These are phyloP conservation scores for Gallinago paraguaiae DNA, from an alignment of 2,113 vertebrate genomes.

Conservation along the genomic window DNA sequence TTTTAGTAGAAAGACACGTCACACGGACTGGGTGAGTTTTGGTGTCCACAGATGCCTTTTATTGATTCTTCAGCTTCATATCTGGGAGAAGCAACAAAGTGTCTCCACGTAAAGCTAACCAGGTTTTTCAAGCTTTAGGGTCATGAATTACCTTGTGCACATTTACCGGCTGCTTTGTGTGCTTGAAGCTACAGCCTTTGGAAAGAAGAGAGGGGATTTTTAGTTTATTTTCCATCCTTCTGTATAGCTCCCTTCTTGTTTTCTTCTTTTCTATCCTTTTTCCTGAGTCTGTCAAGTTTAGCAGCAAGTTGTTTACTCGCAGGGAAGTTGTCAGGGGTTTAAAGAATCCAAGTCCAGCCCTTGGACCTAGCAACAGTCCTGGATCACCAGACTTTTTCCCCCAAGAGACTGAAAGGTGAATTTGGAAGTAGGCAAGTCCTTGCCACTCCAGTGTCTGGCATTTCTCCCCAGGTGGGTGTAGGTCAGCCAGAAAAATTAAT, in stretches of 20 bases:
- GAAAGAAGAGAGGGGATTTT: neutral
- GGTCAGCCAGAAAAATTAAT: neutral
- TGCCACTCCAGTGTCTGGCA: neutral
- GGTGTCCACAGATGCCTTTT: constrained; percentile 77
- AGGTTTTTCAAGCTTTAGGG: constrained; percentile 13
- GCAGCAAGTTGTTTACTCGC: neutral
- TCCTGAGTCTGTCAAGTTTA: neutral
- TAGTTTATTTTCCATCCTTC: neutral
- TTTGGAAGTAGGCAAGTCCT: neutral
- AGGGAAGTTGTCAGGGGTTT: neutral
- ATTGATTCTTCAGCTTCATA: constrained; percentile 54
- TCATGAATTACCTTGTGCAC: neutral
- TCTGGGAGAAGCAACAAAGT: constrained; percentile 13
- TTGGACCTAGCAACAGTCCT: neutral
- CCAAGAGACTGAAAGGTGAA: neutral
- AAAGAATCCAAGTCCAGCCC: neutral
- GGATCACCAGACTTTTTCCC: neutral
- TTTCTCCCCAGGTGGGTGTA: neutral
- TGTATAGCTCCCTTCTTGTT: neutral
- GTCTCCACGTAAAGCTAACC: constrained; percentile 44
- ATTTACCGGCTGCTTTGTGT: neutral
- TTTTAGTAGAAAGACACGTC: constrained; percentile 26
- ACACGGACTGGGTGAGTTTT: constrained; percentile 53
- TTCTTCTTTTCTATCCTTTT: neutral
- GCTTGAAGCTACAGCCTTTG: neutral